Evolutionary conservation across 1,140 invertebrate species (phyloP).

Genomic region (Drosophila virilis): DNA sequence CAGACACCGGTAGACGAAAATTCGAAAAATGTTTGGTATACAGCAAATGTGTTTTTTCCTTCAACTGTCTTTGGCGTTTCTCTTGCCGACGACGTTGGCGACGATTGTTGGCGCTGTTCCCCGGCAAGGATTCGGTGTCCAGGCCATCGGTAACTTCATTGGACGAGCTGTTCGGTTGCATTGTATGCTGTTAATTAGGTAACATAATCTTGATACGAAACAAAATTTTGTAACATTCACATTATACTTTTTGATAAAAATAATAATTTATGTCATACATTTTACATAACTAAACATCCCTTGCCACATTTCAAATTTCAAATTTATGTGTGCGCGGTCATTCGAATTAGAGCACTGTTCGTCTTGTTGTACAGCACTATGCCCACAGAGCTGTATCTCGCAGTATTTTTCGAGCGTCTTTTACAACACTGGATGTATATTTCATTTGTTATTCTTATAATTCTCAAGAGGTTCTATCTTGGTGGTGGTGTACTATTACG

Average conservation of each 20-base stretch:
- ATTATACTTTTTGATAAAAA: neutral
- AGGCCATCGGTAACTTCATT: neutral
- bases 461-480: conserved; percentile 25
- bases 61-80: conserved; percentile 27
- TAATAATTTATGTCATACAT: neutral
- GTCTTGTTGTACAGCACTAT: neutral
- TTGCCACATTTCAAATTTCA: neutral
- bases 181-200: neutral
- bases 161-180: conserved; percentile 21
- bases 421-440: neutral
- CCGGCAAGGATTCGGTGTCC: neutral
- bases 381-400: neutral
- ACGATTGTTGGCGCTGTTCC: neutral
- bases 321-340: neutral
- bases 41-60: neutral
- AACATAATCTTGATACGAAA: conserved; percentile 25
- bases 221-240: conserved; percentile 8
- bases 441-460: neutral
- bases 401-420: neutral
- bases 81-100: conserved; percentile 21
- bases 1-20: conserved; percentile 41
- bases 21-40: conserved; percentile 50
- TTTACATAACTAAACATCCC: neutral
- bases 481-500: neutral
- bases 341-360: neutral